Evolutionary conservation across 2,113 vertebrate genomes (phyloP), one percentile per base, ranked within the genome.

Genomic region (Lamprotornis superbus): DNA sequence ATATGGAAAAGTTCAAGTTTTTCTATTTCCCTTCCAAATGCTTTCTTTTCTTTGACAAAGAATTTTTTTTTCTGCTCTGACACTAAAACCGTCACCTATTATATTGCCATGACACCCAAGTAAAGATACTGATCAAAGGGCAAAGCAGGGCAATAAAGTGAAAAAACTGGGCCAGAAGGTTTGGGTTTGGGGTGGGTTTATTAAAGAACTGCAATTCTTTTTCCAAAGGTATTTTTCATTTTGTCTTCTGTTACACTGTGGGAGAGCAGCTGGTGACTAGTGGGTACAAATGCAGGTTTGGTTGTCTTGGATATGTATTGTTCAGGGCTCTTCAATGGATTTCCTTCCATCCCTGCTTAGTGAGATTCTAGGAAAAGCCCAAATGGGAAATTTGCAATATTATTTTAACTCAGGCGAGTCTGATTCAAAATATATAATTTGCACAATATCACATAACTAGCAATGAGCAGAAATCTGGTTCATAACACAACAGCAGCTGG

Each of bases 1-100:
- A 95, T 97, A 94, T 97, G 97, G 93, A 96, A 97, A 95, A 96
- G 93, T 97, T 97, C 95, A 97, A 67, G 27, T 44, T 90, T 91
- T 96, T 95, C 78, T 95, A 89, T 89, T 90, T 93, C 90, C 80
- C 78, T 97, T 97, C 94, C 80, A 95, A 95, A 94, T 47, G 56
- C 89, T 92, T 92, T 97, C 77, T 83, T 96, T 90, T 90, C 81
- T 94, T 88, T 78, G 78, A 96, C 93, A 88, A 96, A 92, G 82
- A 85, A 39, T 63, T 25, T 77, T 76, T 93, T 83, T 75, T 73
- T 30, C 87, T 94, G 10, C 92, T 90, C 91, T 94, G 91, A 92
- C 89, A 93, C 93, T 97, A 93, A 96, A 97, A 94, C 94, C 89
- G 83, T 92, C 92, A 89, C 93, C 92, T 97, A 95, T 92, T 95